Percentiles rank a stretch among this genome's conserved stretches.
Evolutionary conservation across 2,797 vertebrate genomes (phyloP).

Genomic region (Adelosebastes latens): DNA sequence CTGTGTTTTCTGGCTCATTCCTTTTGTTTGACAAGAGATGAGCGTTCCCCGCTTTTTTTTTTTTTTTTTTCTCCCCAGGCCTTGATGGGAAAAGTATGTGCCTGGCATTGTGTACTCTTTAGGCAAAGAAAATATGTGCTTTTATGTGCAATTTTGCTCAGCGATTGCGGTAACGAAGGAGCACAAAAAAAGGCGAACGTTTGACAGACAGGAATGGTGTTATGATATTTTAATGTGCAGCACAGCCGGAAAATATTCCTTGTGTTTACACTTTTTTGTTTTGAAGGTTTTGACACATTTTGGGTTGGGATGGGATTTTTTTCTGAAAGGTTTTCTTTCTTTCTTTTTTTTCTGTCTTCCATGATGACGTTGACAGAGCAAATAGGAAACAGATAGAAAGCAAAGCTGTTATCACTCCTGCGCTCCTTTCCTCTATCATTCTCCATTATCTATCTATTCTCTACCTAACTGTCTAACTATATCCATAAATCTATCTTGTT

Average conservation of each 20-base stretch:
- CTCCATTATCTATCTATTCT: slow-evolving; percentile 8
- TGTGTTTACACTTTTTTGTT: slow-evolving; percentile 58
- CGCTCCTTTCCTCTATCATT: not conserved
- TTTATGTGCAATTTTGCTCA: slow-evolving; percentile 44
- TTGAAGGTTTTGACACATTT: slow-evolving; percentile 51
- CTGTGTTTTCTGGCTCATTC: slow-evolving; percentile 56
- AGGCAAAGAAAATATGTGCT: slow-evolving; percentile 47
- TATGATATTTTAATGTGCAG: slow-evolving; percentile 55
- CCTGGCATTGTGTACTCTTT: slow-evolving; percentile 57
- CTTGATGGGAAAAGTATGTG: slow-evolving; percentile 70
- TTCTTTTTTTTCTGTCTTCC: not conserved
- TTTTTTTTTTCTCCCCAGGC: slow-evolving; percentile 21
- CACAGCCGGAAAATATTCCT: slow-evolving; percentile 47
- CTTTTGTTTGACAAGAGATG: slow-evolving; percentile 70
- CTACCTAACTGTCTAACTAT: slow-evolving; percentile 11
- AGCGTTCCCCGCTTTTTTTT: slow-evolving; percentile 10
- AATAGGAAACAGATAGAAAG: slow-evolving; percentile 61
- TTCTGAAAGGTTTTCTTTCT: not conserved
- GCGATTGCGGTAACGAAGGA: slow-evolving; percentile 16
- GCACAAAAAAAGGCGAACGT: slow-evolving; percentile 39
- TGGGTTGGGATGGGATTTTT: slow-evolving; percentile 8
- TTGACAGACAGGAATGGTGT: slow-evolving; percentile 51
- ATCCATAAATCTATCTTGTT: slow-evolving; percentile 24
- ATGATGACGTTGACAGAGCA: slow-evolving; percentile 29
- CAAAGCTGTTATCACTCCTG: slow-evolving; percentile 31